A percentile compares a stretch with the other conserved stretches of the same genome.
Conservation (phyloP, 2,888 invertebrate species). For the Polymixis lichenea region DNA sequence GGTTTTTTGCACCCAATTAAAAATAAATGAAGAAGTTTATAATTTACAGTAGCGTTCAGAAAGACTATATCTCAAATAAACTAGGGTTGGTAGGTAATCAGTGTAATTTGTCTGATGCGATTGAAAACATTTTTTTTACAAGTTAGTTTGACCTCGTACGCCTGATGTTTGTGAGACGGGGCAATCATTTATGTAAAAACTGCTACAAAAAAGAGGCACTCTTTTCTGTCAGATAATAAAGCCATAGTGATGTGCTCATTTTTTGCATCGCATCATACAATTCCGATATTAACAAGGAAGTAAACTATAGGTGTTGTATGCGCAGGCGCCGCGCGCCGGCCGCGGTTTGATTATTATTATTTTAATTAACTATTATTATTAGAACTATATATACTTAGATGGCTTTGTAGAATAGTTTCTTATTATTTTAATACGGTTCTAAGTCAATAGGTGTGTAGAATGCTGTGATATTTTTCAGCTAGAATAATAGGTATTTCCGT, state of each 20-base stretch:
- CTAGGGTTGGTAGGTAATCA: not conserved
- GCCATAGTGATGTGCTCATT: slow-evolving; percentile 29
- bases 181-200: not conserved
- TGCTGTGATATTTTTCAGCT: not conserved
- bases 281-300: slow-evolving; percentile 15
- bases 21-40: no score
- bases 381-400: not conserved
- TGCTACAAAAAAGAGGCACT: slow-evolving; percentile 19
- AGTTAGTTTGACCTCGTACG: not conserved
- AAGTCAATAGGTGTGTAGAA: not conserved
- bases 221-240: not conserved
- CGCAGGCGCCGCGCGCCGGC: slow-evolving; percentile 30
- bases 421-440: not conserved
- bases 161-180: not conserved
- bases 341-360: slow-evolving; percentile 20
- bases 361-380: slow-evolving; percentile 17
- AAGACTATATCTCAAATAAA: not conserved
- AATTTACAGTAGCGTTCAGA: not conserved
- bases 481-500: not conserved
- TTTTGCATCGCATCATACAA: slow-evolving; percentile 32
- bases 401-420: not conserved
- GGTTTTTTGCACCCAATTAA: slow-evolving; percentile 15
- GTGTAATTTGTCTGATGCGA: not conserved
- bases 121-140: not conserved
- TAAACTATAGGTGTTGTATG: slow-evolving; percentile 16